Conservation (phyloP, 2,797 vertebrate species). For the Menidia menidia region DNA sequence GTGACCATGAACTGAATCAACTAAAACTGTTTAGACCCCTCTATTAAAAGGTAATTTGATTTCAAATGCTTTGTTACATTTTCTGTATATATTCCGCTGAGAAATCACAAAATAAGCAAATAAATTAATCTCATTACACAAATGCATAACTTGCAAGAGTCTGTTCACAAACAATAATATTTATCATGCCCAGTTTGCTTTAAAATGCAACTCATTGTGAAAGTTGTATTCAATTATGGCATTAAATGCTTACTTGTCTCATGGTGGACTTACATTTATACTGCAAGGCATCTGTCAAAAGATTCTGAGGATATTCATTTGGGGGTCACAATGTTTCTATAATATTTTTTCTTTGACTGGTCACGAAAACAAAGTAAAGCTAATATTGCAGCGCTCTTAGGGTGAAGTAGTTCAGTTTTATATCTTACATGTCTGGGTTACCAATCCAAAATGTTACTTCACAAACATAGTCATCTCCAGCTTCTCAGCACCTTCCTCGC, state of each 20-base stretch:
- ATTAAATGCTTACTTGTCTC: background rate
- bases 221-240: background rate
- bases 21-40: too few species aligned
- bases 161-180: too few species aligned
- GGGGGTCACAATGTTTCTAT: background rate
- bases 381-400: background rate
- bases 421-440: background rate
- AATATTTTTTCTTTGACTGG: background rate
- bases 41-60: too few species aligned
- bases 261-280: background rate
- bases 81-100: too few species aligned
- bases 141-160: too few species aligned
- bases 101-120: background rate
- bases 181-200: too few species aligned
- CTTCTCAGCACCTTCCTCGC: background rate
- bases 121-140: background rate
- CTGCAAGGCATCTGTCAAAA: background rate
- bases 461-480: background rate
- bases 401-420: conserved; percentile 1
- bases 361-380: background rate
- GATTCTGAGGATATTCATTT: background rate
- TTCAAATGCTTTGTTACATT: too few species aligned
- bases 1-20: too few species aligned
- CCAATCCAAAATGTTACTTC: background rate
- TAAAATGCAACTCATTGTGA: background rate